Evolutionary conservation across 2,888 invertebrate genomes (phyloP), one percentile per base, ranked within the genome.

Genomic region (Monochamus alternatus): DNA sequence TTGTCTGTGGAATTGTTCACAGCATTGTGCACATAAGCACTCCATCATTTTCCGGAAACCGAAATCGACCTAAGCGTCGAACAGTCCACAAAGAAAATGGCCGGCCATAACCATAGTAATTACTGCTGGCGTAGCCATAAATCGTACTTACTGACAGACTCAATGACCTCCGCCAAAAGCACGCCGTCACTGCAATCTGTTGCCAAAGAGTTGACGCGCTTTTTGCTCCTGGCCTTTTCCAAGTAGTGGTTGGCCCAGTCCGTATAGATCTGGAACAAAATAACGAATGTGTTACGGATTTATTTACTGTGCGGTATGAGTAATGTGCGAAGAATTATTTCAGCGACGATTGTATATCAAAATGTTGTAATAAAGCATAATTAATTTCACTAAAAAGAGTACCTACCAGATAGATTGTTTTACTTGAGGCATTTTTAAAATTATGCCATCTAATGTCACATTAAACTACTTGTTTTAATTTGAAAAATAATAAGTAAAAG

Each of bases 201-300:
- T 80, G 98, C 97, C 79, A 98, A 92, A 43, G 91, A 90, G 80
- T 93, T 93, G 80, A 97, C 97, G 85, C 95, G 94, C 76, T 95
- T 93, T 84, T 96, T 95, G 82, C 95, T 96, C 81, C 95, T 93
- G 75, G 96, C 95, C 86, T 97, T 95, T 89, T 98, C 98, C 91
- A 98, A 90, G 89, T 98, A 98, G 88, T 98, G 98, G 90, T 98
- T 98, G 66, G 98, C 98, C 98, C 98, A 98, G 90, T 98, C 98
- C 74, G 98, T 98, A 90, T 98, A 98, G 87, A 98, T 97, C 98
- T 98, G 92, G 4, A 91, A 90, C 81, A 83, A 85, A 78, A 71
- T 9, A 69, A n/a, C 5, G n/a, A 63, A 75, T 32, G 8, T 38
- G 22, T 44, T 52, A 30, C 43, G n/a, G 32, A 62, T 59, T 12